phyloP scores from a whole-genome alignment of 2,797 vertebrate species.

The Trematomus bernacchii region DNA sequence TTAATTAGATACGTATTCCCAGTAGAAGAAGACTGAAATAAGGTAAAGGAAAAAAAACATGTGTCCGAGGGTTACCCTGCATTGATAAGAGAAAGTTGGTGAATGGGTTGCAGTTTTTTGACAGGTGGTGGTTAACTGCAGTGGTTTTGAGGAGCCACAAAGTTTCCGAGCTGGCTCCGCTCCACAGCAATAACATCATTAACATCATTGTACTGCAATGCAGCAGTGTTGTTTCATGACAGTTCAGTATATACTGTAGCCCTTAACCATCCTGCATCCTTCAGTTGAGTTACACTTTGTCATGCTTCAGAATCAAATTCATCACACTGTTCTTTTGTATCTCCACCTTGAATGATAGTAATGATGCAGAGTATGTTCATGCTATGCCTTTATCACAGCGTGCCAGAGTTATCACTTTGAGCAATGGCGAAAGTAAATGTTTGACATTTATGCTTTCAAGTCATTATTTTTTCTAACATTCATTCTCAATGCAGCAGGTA shows the following conservation, averaged over 20 bases:
- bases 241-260: not conserved
- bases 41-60: not conserved
- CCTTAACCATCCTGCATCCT: not conserved
- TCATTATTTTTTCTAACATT: not conserved
- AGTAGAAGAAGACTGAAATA: conserved; percentile 27
- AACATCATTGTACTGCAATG: not conserved
- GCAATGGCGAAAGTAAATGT: not conserved
- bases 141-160: not conserved
- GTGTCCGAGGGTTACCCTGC: conserved; percentile 2
- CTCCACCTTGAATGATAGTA: not conserved
- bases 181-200: not conserved
- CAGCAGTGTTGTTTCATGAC: not conserved
- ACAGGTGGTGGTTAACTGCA: not conserved
- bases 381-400: not conserved
- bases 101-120: conserved; percentile 6
- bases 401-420: not conserved
- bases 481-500: not conserved
- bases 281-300: not conserved
- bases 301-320: not conserved
- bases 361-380: conserved; percentile 1
- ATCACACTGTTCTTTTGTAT: not conserved
- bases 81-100: conserved; percentile 6
- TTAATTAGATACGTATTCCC: conserved; percentile 37
- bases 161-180: not conserved
- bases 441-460: not conserved